Evolutionary conservation across 2,113 vertebrate genomes (phyloP).

Genomic region (Vidua chalybeata): DNA sequence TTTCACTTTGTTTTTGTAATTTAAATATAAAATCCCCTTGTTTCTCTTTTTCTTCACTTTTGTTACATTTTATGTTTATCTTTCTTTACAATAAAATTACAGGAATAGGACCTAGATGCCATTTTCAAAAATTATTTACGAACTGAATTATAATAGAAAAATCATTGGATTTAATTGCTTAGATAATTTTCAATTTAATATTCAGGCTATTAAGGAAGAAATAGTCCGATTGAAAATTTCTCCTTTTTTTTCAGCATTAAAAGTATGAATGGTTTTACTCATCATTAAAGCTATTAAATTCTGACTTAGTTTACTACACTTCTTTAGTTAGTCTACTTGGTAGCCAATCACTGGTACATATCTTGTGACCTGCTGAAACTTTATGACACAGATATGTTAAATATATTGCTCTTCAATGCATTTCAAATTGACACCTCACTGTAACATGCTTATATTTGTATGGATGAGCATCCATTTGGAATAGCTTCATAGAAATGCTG

Average conservation of each 20-base stretch:
- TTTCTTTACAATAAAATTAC: background rate
- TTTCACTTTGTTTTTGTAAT: background rate
- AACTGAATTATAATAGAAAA: background rate
- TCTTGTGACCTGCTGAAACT: background rate
- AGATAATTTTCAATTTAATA: background rate
- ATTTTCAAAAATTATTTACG: background rate
- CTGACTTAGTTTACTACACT: background rate
- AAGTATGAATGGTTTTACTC: background rate
- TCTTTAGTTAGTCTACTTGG: background rate
- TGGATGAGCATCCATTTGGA: background rate
- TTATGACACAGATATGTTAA: background rate
- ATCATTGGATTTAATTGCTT: background rate
- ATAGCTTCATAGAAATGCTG: background rate
- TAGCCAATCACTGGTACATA: background rate
- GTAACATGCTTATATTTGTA: background rate
- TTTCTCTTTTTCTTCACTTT: background rate
- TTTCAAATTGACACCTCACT: background rate
- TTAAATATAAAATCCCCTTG: background rate
- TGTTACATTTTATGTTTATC: background rate
- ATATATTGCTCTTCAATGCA: background rate
- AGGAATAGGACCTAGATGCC: background rate
- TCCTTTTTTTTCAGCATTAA: background rate
- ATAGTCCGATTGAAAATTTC: background rate
- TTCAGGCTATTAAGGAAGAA: background rate
- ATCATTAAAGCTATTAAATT: background rate